These are phyloP conservation scores for Drosophila falleni DNA, from an alignment of 2,888 invertebrate species.

Conservation along the genomic window DNA sequence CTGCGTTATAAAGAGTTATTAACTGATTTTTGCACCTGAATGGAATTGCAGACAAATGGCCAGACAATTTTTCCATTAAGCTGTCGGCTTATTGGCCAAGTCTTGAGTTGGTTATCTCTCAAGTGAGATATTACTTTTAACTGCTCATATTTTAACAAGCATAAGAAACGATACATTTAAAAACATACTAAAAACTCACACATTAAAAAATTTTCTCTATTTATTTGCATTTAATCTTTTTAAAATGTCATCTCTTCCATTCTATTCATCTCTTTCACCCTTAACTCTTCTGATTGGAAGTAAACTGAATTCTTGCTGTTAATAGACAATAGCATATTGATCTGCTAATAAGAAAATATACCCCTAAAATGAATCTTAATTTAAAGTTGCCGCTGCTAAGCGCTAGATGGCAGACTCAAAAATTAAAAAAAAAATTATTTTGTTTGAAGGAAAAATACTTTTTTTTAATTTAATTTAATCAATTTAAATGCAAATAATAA, in stretches of 20 bases:
- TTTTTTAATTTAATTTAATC: too few relatives aligned
- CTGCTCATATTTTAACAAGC: background rate
- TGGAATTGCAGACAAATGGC: slow-evolving; percentile 56
- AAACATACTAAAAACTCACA: background rate
- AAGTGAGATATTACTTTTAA: background rate
- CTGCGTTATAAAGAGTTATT: slow-evolving; percentile 66
- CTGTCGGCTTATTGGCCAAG: slow-evolving; percentile 16
- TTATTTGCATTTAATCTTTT: background rate
- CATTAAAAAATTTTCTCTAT: background rate
- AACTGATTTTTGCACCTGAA: slow-evolving; percentile 63
- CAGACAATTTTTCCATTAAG: slow-evolving; percentile 53
- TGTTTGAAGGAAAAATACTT: too few relatives aligned
- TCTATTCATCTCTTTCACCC: background rate
- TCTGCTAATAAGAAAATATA: slow-evolving; percentile 11
- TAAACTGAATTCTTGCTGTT: background rate
- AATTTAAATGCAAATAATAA: too few relatives aligned
- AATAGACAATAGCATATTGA: background rate
- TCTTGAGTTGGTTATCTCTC: slow-evolving; percentile 3
- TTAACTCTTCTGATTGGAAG: slow-evolving; percentile 16
- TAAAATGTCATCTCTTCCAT: background rate
- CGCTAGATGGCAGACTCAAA: slow-evolving; percentile 52
- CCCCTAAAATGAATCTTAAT: slow-evolving; percentile 13
- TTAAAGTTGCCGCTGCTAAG: slow-evolving; percentile 18
- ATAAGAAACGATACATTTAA: slow-evolving; percentile 4
- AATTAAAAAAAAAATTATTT: background rate